Percentiles rank a stretch among this genome's conserved stretches.
These are phyloP conservation scores for Ctenicera cuprea DNA, from an alignment of 2,888 invertebrate genomes.

Conservation along the genomic window DNA sequence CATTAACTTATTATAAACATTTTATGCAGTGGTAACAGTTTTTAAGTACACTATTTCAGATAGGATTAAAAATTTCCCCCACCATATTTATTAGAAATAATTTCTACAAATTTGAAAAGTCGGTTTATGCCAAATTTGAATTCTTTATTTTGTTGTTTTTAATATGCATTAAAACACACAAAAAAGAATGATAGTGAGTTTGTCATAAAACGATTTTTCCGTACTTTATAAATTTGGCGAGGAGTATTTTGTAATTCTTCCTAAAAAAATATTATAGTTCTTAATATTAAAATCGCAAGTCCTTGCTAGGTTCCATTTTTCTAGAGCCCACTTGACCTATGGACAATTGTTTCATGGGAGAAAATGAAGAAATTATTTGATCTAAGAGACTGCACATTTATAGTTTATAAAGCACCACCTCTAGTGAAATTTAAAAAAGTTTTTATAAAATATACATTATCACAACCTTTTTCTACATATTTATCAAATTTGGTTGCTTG, in stretches of 20 bases:
- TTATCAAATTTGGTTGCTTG: constrained; percentile 3
- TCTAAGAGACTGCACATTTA: background rate
- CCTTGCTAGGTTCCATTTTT: background rate
- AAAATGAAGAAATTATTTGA: background rate
- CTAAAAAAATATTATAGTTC: background rate
- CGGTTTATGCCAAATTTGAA: too few species aligned
- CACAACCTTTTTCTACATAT: constrained; percentile 13
- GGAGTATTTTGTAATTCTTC: too few species aligned
- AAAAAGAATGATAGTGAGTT: too few species aligned
- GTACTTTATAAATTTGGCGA: too few species aligned
- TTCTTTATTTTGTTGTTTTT: too few species aligned
- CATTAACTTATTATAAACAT: constrained; percentile 20
- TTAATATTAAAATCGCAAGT: constrained; percentile 7
- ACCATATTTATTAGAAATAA: too few species aligned
- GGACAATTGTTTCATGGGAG: background rate
- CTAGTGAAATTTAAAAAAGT: constrained; percentile 12
- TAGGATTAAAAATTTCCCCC: too few species aligned
- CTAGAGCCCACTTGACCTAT: constrained; percentile 7
- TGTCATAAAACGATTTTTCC: too few species aligned
- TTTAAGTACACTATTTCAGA: background rate
- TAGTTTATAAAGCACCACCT: background rate
- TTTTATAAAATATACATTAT: constrained; percentile 18
- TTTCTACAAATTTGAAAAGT: too few species aligned
- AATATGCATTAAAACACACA: too few species aligned
- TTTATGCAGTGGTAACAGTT: background rate